A percentile compares a stretch with the other conserved stretches of the same genome.
These are phyloP conservation scores for Neolamprologus falcicula DNA, from an alignment of 2,113 vertebrate species.

Conservation along the genomic window DNA sequence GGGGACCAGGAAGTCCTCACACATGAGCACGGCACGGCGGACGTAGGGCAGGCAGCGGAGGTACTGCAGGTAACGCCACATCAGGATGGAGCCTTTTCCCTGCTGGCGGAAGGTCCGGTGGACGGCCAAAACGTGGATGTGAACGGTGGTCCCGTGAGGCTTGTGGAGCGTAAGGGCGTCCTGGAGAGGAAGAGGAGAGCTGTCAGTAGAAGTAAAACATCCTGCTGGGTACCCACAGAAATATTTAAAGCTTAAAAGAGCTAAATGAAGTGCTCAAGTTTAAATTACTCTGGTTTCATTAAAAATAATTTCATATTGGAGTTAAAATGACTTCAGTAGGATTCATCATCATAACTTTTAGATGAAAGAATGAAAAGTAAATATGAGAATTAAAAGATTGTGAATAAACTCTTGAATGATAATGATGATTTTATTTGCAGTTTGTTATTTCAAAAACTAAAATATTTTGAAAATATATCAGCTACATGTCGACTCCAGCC, in stretches of 20 bases:
- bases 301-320: background rate
- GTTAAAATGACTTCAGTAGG: background rate
- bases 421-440: background rate
- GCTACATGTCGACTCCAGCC: background rate
- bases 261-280: background rate
- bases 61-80: conserved; percentile 85
- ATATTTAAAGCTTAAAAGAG: background rate
- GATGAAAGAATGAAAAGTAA: background rate
- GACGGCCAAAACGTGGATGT: conserved; percentile 85
- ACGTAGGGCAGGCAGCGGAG: conserved; percentile 73
- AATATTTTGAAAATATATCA: background rate
- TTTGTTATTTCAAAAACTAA: background rate
- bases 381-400: background rate
- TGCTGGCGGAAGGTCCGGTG: conserved; percentile 80
- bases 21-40: conserved; percentile 79
- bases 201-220: background rate
- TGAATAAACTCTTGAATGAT: background rate
- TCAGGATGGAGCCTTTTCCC: conserved; percentile 82
- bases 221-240: background rate
- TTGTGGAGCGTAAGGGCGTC: conserved; percentile 79
- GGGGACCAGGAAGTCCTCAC: conserved; percentile 77
- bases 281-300: background rate
- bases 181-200: conserved; percentile 44
- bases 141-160: conserved; percentile 70
- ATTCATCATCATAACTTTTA: background rate